Evolutionary conservation across 2,888 invertebrate genomes (phyloP), one percentile per base, ranked within the genome.

Genomic region (Ennomos erosarius): DNA sequence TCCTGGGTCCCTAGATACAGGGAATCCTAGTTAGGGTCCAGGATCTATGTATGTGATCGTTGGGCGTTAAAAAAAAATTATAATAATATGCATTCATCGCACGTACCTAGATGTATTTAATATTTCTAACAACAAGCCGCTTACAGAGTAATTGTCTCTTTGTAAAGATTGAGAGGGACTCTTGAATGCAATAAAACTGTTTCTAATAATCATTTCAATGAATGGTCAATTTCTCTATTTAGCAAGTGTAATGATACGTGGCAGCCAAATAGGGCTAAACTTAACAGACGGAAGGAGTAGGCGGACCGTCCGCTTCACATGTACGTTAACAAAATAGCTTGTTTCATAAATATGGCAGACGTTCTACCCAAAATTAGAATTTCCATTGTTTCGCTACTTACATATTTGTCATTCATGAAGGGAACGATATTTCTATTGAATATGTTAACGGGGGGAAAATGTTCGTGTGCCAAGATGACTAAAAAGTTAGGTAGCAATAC

Each of bases 221-320:
- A 70, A 75, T 67, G 76, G 74, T 62, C 74, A 78, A 80, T 79
- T 79, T 82, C 74, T 70, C 67, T 71, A 71, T 76, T 80, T 79
- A 78, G 69, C 70, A 65, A 69, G 76, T 64, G 66, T 79, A 86
- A 87, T 83, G 82, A 78, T 69, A 76, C 82, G 83, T 84, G 75
- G 79, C 79, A 68, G 59, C 73, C 74, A 66, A 78, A 72, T 80
- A 76, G 70, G 77, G 79, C 61, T 65, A 67, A 70, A 70, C 69
- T 74, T 70, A 74, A 67, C 70, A 66, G 57, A 67, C 64, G 61
- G 63, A 58, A 61, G 60, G 62, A 71, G 83, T 83, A 71, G 81
- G 82, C 65, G 70, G 63, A 68, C 62, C 63, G 70, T 73, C 78
- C 75, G 66, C 59, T 62, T 50, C 55, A 16, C 46, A 33, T 45